A percentile compares a stretch with the other conserved stretches of the same genome.
These are phyloP conservation scores for Eospalax fontanierii DNA, from an alignment of 2,797 vertebrate species.

Conservation along the genomic window DNA sequence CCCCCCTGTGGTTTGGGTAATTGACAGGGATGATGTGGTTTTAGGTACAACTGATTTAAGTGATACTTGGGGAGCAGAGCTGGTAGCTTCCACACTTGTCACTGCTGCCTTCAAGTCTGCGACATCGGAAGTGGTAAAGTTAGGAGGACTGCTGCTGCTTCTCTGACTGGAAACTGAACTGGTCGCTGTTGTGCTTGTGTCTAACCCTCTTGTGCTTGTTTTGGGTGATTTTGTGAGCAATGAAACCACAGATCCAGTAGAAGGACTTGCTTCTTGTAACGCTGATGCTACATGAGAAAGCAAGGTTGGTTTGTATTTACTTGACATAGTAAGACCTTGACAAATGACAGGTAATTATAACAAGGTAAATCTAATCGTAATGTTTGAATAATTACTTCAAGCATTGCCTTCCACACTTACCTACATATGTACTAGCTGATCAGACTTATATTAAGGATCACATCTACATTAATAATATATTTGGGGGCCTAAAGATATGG, in stretches of 20 bases:
- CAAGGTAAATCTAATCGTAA: background rate
- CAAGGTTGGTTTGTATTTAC: background rate
- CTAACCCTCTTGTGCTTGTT: background rate
- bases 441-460: background rate
- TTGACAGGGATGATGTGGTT: background rate
- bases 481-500: too few relatives aligned
- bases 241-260: background rate
- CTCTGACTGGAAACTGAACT: background rate
- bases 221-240: background rate
- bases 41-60: background rate
- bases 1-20: background rate
- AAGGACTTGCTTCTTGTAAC: background rate
- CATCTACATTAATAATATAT: background rate
- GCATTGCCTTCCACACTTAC: background rate
- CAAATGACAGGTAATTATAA: background rate
- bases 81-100: background rate
- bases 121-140: background rate
- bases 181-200: background rate
- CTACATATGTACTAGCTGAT: background rate
- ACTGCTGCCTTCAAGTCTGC: background rate
- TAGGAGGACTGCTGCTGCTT: background rate
- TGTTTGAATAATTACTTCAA: background rate
- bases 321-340: background rate
- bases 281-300: background rate
- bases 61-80: background rate